phyloP scores from a whole-genome alignment of 2,888 invertebrate species.

The Mesorhabditis spiculigera region DNA sequence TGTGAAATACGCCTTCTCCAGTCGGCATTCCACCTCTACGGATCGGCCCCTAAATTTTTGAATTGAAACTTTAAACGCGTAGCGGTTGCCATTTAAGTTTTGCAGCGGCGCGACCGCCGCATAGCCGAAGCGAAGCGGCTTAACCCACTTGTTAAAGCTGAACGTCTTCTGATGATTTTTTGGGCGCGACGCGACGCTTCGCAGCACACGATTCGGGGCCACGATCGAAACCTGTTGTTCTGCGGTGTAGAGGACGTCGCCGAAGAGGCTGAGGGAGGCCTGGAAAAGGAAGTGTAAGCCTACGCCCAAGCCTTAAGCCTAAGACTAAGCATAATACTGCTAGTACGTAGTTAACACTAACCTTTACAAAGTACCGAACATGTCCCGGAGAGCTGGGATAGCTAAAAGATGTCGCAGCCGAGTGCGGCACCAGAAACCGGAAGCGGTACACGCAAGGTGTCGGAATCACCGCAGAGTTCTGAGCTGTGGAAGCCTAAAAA shows the following conservation, averaged over 20 bases:
- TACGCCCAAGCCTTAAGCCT: too few species aligned
- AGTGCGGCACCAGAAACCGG: neutral
- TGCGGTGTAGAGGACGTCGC: neutral
- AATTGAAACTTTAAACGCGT: neutral
- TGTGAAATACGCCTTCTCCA: slow-evolving; percentile 25
- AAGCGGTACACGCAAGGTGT: neutral
- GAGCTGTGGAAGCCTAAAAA: too few species aligned
- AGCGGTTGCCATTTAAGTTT: neutral
- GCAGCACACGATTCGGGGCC: neutral
- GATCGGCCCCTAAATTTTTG: slow-evolving; percentile 25
- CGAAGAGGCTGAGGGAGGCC: neutral
- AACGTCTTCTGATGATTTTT: slow-evolving; percentile 1
- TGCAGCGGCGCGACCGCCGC: too few species aligned
- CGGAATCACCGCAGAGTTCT: neutral
- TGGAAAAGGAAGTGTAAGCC: neutral
- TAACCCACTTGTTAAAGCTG: neutral
- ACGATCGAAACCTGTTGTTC: slow-evolving; percentile 4
- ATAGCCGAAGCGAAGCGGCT: neutral
- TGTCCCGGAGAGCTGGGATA: neutral
- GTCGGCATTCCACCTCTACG: slow-evolving; percentile 25
- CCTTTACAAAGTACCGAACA: neutral
- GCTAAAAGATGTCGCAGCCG: neutral
- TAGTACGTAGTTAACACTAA: neutral
- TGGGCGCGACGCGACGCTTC: neutral
- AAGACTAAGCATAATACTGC: too few species aligned